Evolutionary conservation across 1,140 invertebrate genomes (phyloP), one percentile per base, ranked within the genome.

Genomic region (Tetragnatha versicolor): DNA sequence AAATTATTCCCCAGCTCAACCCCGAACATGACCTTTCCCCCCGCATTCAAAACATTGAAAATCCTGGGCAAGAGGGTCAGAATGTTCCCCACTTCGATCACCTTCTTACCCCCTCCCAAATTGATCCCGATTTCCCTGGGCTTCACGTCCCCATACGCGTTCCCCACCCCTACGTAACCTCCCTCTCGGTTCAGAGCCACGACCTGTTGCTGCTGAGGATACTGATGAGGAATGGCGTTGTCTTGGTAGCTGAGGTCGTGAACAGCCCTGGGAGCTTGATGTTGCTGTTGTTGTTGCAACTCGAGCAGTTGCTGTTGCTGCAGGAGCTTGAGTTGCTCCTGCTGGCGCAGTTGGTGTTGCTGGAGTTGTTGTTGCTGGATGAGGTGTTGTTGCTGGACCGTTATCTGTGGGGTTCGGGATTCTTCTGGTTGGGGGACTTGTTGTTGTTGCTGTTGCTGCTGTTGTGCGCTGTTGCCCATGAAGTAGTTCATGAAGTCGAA

Each of bases 401-500:
- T 27, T 0, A 35, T 27, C 25, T 60, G 76, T 6, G 55, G 76
- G 12, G 17, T 22, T 31, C 51, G 75, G 12, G 39, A 29, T 25
- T 22, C 3, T 2, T 69, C 25, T 2, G 17, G 65, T 3, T 45
- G 60, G 3, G 63, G 31, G 2, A 29, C 25, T 25, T 29, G 35
- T 3, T 55, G 39, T 37, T 58, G 47, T 3, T 75, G 39, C 7
- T 27, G 6, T 51, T 63, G 73, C 4, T 37, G 45, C 3, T 25
- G n/a, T 27, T 51, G 29, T 17, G 17, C 22, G 6, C 22, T 33
- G 5, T 45, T 6, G 2, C 47, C 47, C 1, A 79, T 20, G 29
- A 79, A 79, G n/a, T 79, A 79, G n/a, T 47, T 79, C 76, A 79
- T 27, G 10, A 79, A 60, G 49, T 69, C 63, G n/a, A 79, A 79